Evolutionary conservation across 2,888 invertebrate genomes (phyloP).

Genomic region (Odiellus spinosus): DNA sequence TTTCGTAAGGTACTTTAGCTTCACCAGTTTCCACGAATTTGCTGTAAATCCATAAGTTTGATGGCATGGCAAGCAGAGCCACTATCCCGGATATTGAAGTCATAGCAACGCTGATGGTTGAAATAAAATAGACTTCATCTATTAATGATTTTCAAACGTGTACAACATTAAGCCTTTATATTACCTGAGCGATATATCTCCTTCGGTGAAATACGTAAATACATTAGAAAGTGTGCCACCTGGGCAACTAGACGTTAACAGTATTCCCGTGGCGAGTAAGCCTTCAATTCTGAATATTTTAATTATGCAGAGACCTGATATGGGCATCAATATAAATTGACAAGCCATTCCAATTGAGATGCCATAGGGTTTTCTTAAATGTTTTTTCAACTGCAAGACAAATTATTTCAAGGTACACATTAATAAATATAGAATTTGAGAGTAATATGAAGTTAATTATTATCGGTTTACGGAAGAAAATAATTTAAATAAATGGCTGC

Average conservation of each 20-base stretch:
- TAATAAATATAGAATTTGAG: too few relatives aligned
- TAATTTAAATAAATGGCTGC: too few relatives aligned
- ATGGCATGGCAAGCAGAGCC: constrained; percentile 24
- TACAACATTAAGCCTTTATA: not conserved
- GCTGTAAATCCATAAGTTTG: constrained; percentile 25
- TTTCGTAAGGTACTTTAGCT: constrained; percentile 23
- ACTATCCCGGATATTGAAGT: constrained; percentile 23
- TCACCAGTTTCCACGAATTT: constrained; percentile 21
- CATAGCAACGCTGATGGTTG: constrained; percentile 22
- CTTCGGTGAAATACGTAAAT: constrained; percentile 24
- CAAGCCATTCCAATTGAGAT: constrained; percentile 23
- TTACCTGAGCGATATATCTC: constrained; percentile 24
- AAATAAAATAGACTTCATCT: too few relatives aligned
- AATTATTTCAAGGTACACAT: not conserved
- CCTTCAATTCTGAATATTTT: constrained; percentile 21
- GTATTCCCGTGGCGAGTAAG: constrained; percentile 23
- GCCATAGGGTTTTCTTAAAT: constrained; percentile 22
- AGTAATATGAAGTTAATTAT: too few relatives aligned
- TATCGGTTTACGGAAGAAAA: too few relatives aligned
- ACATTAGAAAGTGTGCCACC: constrained; percentile 25
- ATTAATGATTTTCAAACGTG: too few relatives aligned
- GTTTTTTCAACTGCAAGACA: constrained; percentile 15
- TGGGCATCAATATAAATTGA: constrained; percentile 24
- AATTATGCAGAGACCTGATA: constrained; percentile 23
- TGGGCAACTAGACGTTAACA: constrained; percentile 24